Base-by-base conservation (phyloP, 1,140 invertebrate genomes). In the Drosophila navojoa region DNA sequence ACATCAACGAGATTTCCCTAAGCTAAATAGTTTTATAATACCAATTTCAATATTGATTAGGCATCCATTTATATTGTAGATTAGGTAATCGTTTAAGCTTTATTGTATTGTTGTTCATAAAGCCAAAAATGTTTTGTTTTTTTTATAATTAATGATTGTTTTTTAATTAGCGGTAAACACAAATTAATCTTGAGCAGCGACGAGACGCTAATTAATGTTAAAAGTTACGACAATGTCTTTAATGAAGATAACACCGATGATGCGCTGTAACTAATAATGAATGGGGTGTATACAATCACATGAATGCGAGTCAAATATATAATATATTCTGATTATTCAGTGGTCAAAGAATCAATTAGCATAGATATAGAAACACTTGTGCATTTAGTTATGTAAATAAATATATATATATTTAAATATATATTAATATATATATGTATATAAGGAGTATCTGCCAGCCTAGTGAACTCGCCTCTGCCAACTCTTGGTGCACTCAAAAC, bases 51-150 rank as follows among this genome's bases (percentile, higher is more conserved):
- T 13, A 38, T 55, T 55, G 10, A 38, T 42, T 38, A 25, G 19
- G 19, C 13, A 27, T 13, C 50, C 11, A 29, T 52, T 16, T 40
- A 44, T 19, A 16, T 16, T 40, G 35, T 19, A 16, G 11, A 42
- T 72, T 22, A 6, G 55, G 54, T 45, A 72, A 72, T 38, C 55
- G n/a, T 13, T 40, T 38, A 60, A 13, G 25, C 29, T 53, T 59
- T 53, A 67, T 53, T 47, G 19, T 29, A 53, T 44, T 53, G 0
- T 27, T 11, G 0, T 27, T 11, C 35, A 38, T 11, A 11, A 38
- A 1, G 11, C 2, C 1, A 38, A 38, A 13, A 7, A 38, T 3
- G 0, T 25, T 42, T n/a, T n/a, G n/a, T n/a, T n/a, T n/a, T n/a
- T n/a, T 16, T 15, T 35, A 22, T 6, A 42, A 29, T 19, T 35